Conservation (phyloP, 2,888 invertebrate genomes). For the Drosophila flavopinicola region DNA sequence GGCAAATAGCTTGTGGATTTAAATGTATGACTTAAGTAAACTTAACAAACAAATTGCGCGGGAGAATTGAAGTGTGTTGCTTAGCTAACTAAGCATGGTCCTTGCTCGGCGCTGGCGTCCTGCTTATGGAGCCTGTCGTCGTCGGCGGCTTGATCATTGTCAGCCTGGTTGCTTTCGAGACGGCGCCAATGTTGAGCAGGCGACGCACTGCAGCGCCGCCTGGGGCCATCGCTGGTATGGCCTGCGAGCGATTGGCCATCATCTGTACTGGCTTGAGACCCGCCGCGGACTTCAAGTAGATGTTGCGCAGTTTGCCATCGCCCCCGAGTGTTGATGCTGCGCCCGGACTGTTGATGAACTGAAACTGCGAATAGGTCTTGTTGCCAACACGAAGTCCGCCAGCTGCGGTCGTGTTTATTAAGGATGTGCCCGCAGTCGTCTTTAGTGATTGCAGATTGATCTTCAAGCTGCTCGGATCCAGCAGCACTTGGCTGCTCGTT, state of each 20-base stretch:
- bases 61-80: background rate
- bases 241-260: slow-evolving; percentile 48
- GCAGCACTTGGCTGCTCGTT: slow-evolving; percentile 32
- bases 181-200: slow-evolving; percentile 53
- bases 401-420: slow-evolving; percentile 13
- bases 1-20: slow-evolving; percentile 34
- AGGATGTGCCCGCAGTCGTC: slow-evolving; percentile 21
- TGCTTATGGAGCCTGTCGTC: slow-evolving; percentile 7
- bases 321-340: slow-evolving; percentile 7
- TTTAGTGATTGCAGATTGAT: slow-evolving; percentile 63
- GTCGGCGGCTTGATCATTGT: slow-evolving; percentile 47
- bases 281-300: slow-evolving; percentile 57
- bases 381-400: slow-evolving; percentile 51
- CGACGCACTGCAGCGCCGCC: slow-evolving; percentile 61
- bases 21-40: slow-evolving; percentile 20
- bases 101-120: slow-evolving; percentile 14
- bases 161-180: slow-evolving; percentile 43
- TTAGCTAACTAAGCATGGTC: slow-evolving; percentile 16
- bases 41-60: slow-evolving; percentile 17
- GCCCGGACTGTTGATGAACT: slow-evolving; percentile 52
- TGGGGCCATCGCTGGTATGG: slow-evolving; percentile 38
- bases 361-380: slow-evolving; percentile 61
- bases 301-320: slow-evolving; percentile 59
- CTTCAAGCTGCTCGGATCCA: slow-evolving; percentile 48
- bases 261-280: slow-evolving; percentile 65